These are phyloP conservation scores for Leucopsar rothschildi DNA, from an alignment of 2,113 vertebrate species.

Conservation along the genomic window DNA sequence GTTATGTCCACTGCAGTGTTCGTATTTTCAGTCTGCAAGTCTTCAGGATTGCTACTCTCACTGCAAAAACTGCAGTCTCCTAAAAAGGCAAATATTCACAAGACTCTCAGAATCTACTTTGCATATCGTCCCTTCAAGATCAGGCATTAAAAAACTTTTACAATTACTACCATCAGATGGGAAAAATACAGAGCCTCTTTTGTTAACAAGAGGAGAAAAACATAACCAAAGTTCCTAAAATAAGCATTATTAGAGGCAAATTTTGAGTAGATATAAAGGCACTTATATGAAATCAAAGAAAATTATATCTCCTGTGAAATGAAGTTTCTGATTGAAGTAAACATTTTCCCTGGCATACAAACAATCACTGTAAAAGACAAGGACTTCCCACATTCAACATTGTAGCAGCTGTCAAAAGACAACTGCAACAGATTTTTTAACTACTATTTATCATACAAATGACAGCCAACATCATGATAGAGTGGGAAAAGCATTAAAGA, in stretches of 20 bases:
- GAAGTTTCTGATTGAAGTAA: not conserved
- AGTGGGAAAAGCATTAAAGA: not conserved
- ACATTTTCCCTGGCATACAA: not conserved
- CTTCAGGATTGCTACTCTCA: not conserved
- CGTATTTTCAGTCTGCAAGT: not conserved
- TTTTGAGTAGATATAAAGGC: not conserved
- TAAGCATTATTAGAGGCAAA: not conserved
- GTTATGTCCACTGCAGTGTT: not conserved
- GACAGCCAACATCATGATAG: not conserved
- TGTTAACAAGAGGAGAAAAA: not conserved
- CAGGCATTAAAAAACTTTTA: not conserved
- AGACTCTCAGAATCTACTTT: not conserved
- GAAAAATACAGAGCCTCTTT: not conserved
- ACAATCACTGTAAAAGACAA: not conserved
- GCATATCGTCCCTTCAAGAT: not conserved
- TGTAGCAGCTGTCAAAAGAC: not conserved
- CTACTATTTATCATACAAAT: not conserved
- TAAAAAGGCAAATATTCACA: not conserved
- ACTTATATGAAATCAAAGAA: not conserved
- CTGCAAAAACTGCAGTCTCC: not conserved
- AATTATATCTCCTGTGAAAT: not conserved
- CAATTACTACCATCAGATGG: not conserved
- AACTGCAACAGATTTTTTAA: not conserved
- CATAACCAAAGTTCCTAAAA: not conserved
- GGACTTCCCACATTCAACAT: not conserved